These are phyloP conservation scores for Tetranychus cinnabarinus DNA, from an alignment of 1,140 invertebrate genomes.

Conservation along the genomic window DNA sequence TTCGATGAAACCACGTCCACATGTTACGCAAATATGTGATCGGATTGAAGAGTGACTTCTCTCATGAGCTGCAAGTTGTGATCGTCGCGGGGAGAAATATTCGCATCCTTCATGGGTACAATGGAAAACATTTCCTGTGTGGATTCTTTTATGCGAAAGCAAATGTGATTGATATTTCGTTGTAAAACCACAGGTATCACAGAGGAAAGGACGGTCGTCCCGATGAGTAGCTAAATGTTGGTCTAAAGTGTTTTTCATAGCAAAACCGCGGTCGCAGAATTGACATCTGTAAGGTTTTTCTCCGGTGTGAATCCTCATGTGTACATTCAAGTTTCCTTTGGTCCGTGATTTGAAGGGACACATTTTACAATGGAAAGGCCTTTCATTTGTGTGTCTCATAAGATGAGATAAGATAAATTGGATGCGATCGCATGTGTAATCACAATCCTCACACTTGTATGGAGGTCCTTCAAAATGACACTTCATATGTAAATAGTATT, in stretches of 20 bases:
- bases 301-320: conserved; percentile 24
- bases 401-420: conserved; percentile 30
- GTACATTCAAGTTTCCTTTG: conserved; percentile 25
- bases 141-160: conserved; percentile 36
- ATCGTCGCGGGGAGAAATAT: conserved; percentile 38
- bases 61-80: conserved; percentile 36
- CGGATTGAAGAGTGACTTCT: conserved; percentile 34
- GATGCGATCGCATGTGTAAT: conserved; percentile 26
- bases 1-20: conserved; percentile 37
- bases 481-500: conserved; percentile 38
- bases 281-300: conserved; percentile 21
- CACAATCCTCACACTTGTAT: conserved; percentile 35
- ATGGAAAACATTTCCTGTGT: conserved; percentile 33
- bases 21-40: conserved; percentile 33
- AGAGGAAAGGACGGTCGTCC: conserved; percentile 29
- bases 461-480: conserved; percentile 35
- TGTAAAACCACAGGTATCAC: conserved; percentile 37
- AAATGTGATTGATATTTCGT: conserved; percentile 41
- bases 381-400: conserved; percentile 27
- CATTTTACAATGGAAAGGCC: conserved; percentile 25
- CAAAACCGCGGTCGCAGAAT: conserved; percentile 28
- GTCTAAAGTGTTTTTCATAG: conserved; percentile 31
- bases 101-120: conserved; percentile 35
- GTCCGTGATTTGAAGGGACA: conserved; percentile 24
- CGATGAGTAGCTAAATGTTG: conserved; percentile 32